These are phyloP conservation scores for Solenodon paradoxus DNA, from an alignment of 2,113 vertebrate genomes.

Conservation along the genomic window DNA sequence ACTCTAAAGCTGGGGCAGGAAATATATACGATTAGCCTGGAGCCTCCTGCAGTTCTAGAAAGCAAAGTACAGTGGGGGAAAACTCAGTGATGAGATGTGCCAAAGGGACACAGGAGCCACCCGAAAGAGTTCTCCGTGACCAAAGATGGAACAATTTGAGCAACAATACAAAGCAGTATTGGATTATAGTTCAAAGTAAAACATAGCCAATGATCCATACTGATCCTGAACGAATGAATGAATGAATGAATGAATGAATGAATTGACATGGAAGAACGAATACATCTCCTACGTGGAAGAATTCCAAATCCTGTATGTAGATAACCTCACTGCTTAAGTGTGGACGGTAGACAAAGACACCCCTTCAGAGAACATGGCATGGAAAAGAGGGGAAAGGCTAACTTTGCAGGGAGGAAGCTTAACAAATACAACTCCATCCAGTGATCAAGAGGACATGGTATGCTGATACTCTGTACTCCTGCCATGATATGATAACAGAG, in stretches of 20 bases:
- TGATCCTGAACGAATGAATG: background rate
- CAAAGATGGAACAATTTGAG: background rate
- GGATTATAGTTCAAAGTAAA: background rate
- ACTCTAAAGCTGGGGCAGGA: background rate
- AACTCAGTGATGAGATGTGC: too few species aligned
- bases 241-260: background rate
- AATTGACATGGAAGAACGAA: background rate
- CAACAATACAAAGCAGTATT: background rate
- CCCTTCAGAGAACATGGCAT: background rate
- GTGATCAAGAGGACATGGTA: background rate
- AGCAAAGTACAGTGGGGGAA: too few species aligned
- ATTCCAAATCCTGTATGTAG: background rate
- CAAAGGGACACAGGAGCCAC: too few species aligned
- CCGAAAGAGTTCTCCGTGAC: background rate
- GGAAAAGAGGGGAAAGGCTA: background rate
- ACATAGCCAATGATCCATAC: background rate
- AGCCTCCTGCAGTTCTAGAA: too few species aligned
- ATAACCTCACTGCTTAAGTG: background rate
- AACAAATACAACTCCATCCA: background rate
- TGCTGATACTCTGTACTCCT: background rate
- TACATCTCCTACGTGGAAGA: background rate
- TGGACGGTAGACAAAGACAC: background rate
- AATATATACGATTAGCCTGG: background rate
- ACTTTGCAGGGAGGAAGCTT: background rate
- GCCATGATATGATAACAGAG: background rate